Percentiles rank a stretch among this genome's conserved stretches.
Conservation (phyloP, 2,888 invertebrate genomes). For the Acholoe squamosa region DNA sequence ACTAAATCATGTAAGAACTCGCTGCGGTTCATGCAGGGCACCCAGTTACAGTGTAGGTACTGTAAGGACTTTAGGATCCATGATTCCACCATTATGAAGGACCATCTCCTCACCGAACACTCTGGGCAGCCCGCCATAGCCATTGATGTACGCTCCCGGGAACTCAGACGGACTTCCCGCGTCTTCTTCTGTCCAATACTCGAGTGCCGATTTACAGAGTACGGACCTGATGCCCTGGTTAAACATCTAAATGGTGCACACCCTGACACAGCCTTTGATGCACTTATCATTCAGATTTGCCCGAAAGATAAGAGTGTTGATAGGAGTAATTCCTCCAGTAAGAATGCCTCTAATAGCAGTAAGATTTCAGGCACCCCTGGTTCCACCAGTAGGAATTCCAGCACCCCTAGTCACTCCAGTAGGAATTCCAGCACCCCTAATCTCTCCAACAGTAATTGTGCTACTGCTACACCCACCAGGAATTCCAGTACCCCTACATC, state of each 20-base stretch:
- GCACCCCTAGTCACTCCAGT: background rate
- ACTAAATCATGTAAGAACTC: conserved; percentile 26
- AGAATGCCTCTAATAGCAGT: too few species aligned
- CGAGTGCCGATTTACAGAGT: conserved; percentile 40
- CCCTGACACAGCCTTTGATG: conserved; percentile 36
- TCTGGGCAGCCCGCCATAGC: conserved; percentile 38
- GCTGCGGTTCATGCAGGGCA: conserved; percentile 18
- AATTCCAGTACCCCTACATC: too few species aligned
- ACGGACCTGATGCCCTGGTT: conserved; percentile 27
- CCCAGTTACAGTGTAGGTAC: conserved; percentile 48
- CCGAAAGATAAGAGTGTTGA: conserved; percentile 4
- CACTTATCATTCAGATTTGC: conserved; percentile 47
- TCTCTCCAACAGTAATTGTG: too few species aligned
- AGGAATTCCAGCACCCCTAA: too few species aligned
- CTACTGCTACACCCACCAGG: too few species aligned
- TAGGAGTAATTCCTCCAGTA: too few species aligned
- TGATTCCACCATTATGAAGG: conserved; percentile 49
- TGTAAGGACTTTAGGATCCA: conserved; percentile 50
- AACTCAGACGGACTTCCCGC: conserved; percentile 21
- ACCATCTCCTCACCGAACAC: conserved; percentile 45
- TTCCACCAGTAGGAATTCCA: background rate
- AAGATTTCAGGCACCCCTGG: too few species aligned
- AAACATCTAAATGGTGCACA: conserved; percentile 29
- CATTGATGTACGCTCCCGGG: conserved; percentile 38
- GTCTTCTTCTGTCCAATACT: conserved; percentile 49